Percentiles rank a stretch among this genome's conserved stretches.
phyloP scores from a whole-genome alignment of 2,888 invertebrate genomes.

The Polyommatus icarus region DNA sequence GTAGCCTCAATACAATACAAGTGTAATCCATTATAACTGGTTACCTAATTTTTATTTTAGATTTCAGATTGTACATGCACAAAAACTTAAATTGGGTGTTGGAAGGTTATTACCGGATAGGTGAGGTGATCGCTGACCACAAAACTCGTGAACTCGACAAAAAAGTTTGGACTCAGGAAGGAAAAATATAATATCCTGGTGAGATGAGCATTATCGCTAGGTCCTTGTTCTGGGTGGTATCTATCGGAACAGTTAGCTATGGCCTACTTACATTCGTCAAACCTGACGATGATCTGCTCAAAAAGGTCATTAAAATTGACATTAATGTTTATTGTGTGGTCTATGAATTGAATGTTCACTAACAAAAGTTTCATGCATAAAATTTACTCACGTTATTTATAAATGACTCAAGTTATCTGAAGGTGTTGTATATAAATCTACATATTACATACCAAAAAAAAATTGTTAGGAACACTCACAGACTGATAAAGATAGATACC shows the following conservation, averaged over 20 bases:
- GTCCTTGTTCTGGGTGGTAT: slow-evolving; percentile 80
- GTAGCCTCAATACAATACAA: too few relatives aligned
- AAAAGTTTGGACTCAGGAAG: slow-evolving; percentile 78
- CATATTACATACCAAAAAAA: neutral
- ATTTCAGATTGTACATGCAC: slow-evolving; percentile 84
- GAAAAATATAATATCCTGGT: slow-evolving; percentile 68
- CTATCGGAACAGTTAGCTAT: slow-evolving; percentile 82
- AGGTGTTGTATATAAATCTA: neutral
- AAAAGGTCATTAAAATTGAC: slow-evolving; percentile 68
- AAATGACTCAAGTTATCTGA: neutral
- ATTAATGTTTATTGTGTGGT: slow-evolving; percentile 42
- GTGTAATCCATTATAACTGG: neutral
- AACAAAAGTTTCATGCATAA: neutral
- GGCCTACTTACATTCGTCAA: slow-evolving; percentile 78
- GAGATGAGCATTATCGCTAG: slow-evolving; percentile 75
- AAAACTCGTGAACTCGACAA: slow-evolving; percentile 79
- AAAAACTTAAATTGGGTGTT: slow-evolving; percentile 83
- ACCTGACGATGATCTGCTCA: slow-evolving; percentile 78
- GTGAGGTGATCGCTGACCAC: slow-evolving; percentile 81
- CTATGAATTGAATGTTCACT: slow-evolving; percentile 42
- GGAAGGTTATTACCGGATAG: slow-evolving; percentile 85
- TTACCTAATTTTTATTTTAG: slow-evolving; percentile 67
- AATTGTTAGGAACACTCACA: too few relatives aligned
- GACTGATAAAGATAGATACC: too few relatives aligned
- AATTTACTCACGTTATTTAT: neutral